These are phyloP conservation scores for Scrobipalpa costella DNA, from an alignment of 2,888 invertebrate species.

Conservation along the genomic window DNA sequence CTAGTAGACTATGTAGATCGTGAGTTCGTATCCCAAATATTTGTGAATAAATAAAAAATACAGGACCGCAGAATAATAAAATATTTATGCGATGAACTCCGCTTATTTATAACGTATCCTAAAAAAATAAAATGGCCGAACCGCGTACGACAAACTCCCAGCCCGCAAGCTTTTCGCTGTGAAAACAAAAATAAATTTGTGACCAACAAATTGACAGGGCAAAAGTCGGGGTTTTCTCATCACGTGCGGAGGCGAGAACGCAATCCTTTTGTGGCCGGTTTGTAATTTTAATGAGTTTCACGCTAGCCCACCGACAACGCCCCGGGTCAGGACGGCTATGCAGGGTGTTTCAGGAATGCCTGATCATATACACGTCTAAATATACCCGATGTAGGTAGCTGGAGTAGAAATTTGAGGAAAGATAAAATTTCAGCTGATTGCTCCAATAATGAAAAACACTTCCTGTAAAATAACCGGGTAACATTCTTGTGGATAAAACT, in stretches of 20 bases:
- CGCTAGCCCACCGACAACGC: conserved; percentile 61
- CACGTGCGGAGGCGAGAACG: conserved; percentile 18
- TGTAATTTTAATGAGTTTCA: conserved; percentile 79
- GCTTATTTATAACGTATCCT: neutral
- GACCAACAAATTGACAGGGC: conserved; percentile 9
- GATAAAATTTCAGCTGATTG: too few relatives aligned
- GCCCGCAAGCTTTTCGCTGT: neutral
- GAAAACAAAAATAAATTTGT: conserved; percentile 13
- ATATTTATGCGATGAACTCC: neutral
- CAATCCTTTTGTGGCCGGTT: conserved; percentile 58
- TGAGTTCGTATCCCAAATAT: neutral
- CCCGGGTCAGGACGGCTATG: conserved; percentile 64
- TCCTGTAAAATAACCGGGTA: too few relatives aligned
- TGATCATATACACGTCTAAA: neutral
- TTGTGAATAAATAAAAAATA: neutral
- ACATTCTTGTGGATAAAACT: too few relatives aligned
- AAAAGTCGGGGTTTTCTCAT: conserved; percentile 23
- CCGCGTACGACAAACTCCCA: neutral
- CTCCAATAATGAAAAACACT: too few relatives aligned
- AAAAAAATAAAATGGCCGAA: conserved; percentile 1
- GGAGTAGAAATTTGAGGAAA: too few relatives aligned
- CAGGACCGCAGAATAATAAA: neutral
- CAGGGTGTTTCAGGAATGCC: neutral
- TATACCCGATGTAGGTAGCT: too few relatives aligned
- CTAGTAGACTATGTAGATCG: too few relatives aligned